These are phyloP conservation scores for Nezara viridula DNA, from an alignment of 2,888 invertebrate genomes.

Conservation along the genomic window DNA sequence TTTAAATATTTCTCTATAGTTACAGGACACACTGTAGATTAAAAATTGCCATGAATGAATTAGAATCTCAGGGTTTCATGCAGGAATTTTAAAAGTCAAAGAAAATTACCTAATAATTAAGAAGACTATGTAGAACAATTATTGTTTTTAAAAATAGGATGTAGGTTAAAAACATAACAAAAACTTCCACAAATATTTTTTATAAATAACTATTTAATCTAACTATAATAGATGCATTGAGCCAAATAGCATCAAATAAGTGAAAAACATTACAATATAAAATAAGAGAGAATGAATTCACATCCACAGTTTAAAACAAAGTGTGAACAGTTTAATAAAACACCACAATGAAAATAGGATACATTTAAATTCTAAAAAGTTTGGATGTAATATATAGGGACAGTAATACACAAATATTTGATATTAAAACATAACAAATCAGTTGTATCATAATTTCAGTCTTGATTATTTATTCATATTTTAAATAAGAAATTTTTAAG, in stretches of 20 bases:
- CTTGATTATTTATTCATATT: slow-evolving; percentile 15
- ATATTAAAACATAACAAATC: slow-evolving; percentile 25
- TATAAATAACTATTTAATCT: slow-evolving; percentile 2
- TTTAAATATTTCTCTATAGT: too few species aligned
- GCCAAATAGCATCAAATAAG: not conserved
- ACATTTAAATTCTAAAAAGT: not conserved
- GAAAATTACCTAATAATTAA: too few species aligned
- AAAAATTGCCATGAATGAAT: not conserved
- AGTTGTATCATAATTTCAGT: slow-evolving; percentile 35
- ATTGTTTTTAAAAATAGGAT: not conserved
- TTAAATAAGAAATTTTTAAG: not conserved
- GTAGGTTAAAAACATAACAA: not conserved
- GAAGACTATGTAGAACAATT: not conserved
- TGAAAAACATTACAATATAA: slow-evolving; percentile 29
- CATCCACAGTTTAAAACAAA: slow-evolving; percentile 22
- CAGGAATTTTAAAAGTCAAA: too few species aligned
- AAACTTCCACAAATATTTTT: not conserved
- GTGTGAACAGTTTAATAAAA: not conserved
- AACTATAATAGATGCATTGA: slow-evolving; percentile 14
- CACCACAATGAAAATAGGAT: not conserved
- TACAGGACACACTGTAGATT: too few species aligned
- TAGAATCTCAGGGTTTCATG: not conserved
- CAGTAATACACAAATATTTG: slow-evolving; percentile 15
- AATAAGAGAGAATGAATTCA: slow-evolving; percentile 45
- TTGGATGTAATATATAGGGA: not conserved